Conservation (phyloP, 2,888 invertebrate genomes). For the Acrobasis consociella region DNA sequence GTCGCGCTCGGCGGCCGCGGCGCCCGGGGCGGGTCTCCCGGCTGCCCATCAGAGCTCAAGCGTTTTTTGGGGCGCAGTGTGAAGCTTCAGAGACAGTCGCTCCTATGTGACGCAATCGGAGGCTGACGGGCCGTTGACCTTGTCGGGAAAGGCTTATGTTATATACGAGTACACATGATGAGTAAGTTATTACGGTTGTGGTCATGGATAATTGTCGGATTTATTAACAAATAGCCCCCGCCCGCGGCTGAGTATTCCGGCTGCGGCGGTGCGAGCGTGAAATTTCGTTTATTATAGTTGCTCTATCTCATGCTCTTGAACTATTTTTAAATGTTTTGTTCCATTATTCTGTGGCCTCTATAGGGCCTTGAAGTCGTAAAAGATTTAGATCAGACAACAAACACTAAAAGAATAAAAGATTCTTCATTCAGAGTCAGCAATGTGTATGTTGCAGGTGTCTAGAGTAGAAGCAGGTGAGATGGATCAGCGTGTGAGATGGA, state of each 20-base stretch:
- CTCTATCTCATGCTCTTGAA: conserved; percentile 11
- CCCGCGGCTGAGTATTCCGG: not conserved
- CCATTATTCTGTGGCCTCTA: not conserved
- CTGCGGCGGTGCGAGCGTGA: conserved; percentile 2
- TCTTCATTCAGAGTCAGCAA: too few relatives aligned
- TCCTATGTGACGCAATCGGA: conserved; percentile 39
- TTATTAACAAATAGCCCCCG: conserved; percentile 20
- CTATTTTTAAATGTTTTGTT: not conserved
- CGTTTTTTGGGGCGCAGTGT: conserved; percentile 32
- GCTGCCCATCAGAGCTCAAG: conserved; percentile 35
- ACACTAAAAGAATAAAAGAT: too few relatives aligned
- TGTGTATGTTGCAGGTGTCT: too few relatives aligned
- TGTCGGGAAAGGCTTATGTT: conserved; percentile 24
- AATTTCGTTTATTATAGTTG: conserved; percentile 3
- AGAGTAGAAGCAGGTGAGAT: too few relatives aligned
- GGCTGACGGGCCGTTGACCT: conserved; percentile 36
- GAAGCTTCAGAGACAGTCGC: conserved; percentile 40
- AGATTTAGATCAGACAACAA: not conserved
- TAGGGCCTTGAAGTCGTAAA: not conserved
- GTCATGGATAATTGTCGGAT: conserved; percentile 27
- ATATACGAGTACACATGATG: conserved; percentile 8
- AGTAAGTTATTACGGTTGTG: conserved; percentile 25
- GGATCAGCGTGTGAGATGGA: too few relatives aligned
- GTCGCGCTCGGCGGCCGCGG: conserved; percentile 66
- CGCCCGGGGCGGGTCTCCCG: conserved; percentile 72